Base-by-base conservation (phyloP, 1,140 invertebrate species). In the Drosophila sp. region DNA sequence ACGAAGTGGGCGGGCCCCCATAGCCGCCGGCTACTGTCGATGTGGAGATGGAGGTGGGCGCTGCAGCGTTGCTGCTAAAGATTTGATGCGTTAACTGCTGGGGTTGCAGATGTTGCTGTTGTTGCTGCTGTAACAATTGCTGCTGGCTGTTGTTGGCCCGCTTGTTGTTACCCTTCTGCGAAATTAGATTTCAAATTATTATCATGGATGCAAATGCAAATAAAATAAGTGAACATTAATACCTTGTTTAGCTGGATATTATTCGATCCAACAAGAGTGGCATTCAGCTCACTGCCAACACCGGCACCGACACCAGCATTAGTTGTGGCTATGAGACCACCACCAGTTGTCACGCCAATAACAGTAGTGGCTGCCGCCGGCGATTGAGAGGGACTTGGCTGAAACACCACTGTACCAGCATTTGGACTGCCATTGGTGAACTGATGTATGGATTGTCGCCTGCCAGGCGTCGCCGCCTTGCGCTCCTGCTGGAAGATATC, bases 241-340 rank as follows among this genome's bases (percentile, higher is more conserved):
- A 92, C 91, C 87, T 92, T 92, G 67, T 92, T 91, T 25, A 92
- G 79, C 77, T 92, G 91, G 60, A 92, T 92, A 60, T 92, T 92
- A 62, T 92, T 92, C 60, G 91, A 92, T 30, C 91, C 91, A 60
- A 92, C 91, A 50, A 92, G 86, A 8, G 91, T 92, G 60, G 91
- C 91, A 76, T 92, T 92, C 60, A 92, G 80, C 79, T 92, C 91
- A 81, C 90, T 92, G 23, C 90, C 91, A 64, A 91, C 77, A 38
- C 1, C 35, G 8, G 10, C 8, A 8, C 35, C 35, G 10, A 38
- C 35, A 38, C 35, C 10, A 35, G 7, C 33, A 8, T 6, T 35
- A 55, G 79, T 27, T 50, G 44, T 65, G 79, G 82, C 78, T 69
- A 86, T 91, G 6, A 86, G 80, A 70, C 81, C 90, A 71, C 87